These are phyloP conservation scores for Gila robusta DNA, from an alignment of 2,797 vertebrate species.

Conservation along the genomic window DNA sequence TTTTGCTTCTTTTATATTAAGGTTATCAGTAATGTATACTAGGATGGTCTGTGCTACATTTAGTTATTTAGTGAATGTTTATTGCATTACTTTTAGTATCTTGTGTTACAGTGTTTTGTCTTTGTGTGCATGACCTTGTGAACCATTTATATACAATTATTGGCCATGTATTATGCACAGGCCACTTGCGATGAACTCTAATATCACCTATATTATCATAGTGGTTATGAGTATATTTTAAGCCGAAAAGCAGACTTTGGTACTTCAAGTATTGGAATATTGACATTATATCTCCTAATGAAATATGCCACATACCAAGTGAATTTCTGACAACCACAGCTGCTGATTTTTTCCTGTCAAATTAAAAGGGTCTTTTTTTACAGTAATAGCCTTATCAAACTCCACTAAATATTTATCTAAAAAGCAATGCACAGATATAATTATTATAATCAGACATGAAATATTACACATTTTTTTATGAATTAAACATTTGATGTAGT, in stretches of 20 bases:
- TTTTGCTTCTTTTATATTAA: too few species aligned
- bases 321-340: background rate
- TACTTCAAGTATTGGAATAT: background rate
- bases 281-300: background rate
- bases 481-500: background rate
- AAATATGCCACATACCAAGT: background rate
- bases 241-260: background rate
- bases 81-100: too few species aligned
- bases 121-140: too few species aligned
- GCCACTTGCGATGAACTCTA: background rate
- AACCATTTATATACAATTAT: too few species aligned
- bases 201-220: background rate
- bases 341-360: background rate
- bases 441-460: background rate
- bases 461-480: background rate
- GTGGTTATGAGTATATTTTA: background rate
- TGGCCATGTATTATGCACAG: background rate
- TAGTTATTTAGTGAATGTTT: too few species aligned
- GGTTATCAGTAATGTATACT: too few species aligned
- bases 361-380: background rate
- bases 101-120: too few species aligned
- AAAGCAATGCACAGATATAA: background rate
- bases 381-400: background rate
- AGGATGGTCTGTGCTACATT: too few species aligned
- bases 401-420: background rate